Percentiles rank a stretch among this genome's conserved stretches.
These are phyloP conservation scores for Allolobophora icterica DNA, from an alignment of 2,888 invertebrate species.

Conservation along the genomic window DNA sequence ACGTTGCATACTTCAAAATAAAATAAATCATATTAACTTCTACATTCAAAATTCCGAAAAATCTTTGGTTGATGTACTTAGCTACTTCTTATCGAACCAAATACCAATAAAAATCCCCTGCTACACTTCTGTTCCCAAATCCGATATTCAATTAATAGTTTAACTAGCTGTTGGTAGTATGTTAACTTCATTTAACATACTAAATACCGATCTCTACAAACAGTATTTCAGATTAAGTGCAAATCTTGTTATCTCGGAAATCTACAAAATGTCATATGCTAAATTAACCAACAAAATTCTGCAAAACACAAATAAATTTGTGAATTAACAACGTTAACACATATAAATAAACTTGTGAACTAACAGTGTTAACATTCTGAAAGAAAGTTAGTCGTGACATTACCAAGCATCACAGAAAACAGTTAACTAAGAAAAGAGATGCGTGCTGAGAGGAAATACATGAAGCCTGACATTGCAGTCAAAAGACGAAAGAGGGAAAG, in stretches of 20 bases:
- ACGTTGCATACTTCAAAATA: too few species aligned
- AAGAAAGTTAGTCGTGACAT: not conserved
- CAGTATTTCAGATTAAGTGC: not conserved
- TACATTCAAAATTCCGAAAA: too few species aligned
- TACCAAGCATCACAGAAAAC: not conserved
- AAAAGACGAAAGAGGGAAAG: not conserved
- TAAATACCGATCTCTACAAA: not conserved
- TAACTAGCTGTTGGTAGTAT: not conserved
- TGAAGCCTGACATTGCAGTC: too few species aligned
- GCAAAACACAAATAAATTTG: not conserved
- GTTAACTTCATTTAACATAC: not conserved
- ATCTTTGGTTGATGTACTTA: too few species aligned
- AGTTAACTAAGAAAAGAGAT: not conserved
- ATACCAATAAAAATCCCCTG: too few species aligned
- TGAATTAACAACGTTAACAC: not conserved
- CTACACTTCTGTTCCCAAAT: too few species aligned
- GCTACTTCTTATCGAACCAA: too few species aligned
- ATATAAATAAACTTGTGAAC: not conserved
- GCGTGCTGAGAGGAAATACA: not conserved
- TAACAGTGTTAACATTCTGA: not conserved
- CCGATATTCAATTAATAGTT: not conserved
- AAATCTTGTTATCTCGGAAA: not conserved
- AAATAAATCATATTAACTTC: too few species aligned
- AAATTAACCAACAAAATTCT: not conserved
- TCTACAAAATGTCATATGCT: not conserved